A percentile compares a stretch with the other conserved stretches of the same genome.
Evolutionary conservation across 2,888 invertebrate genomes (phyloP).

Genomic region (Blomia tropicalis): DNA sequence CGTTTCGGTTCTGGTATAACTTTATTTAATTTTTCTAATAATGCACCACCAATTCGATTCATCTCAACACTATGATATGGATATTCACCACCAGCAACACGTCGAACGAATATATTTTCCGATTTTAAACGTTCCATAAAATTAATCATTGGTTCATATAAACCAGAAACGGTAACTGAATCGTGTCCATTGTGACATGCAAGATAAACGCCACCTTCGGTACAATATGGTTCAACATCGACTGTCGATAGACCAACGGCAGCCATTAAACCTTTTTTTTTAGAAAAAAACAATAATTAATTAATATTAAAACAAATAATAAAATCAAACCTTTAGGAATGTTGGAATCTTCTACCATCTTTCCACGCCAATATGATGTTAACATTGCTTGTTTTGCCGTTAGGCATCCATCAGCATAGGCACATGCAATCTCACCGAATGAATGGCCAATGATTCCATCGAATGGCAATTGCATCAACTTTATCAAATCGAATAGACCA

Average conservation of each 20-base stretch:
- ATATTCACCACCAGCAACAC: conserved; percentile 7
- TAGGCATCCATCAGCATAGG: conserved; percentile 42
- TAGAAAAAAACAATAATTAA: background rate
- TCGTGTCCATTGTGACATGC: conserved; percentile 90
- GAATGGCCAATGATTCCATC: conserved; percentile 42
- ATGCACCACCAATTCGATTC: conserved; percentile 61
- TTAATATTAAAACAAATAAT: conserved; percentile 21
- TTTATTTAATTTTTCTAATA: conserved; percentile 56
- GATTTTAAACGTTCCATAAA: conserved; percentile 26
- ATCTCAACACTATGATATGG: conserved; percentile 83
- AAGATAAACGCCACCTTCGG: conserved; percentile 53
- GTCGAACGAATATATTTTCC: conserved; percentile 32
- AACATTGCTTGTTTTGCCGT: conserved; percentile 39
- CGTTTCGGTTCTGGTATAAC: conserved; percentile 62
- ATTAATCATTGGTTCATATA: conserved; percentile 30
- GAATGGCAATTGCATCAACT: conserved; percentile 36
- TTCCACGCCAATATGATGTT: background rate
- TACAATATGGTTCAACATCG: conserved; percentile 51
- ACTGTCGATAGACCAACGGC: conserved; percentile 79
- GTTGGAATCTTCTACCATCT: background rate
- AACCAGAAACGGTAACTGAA: conserved; percentile 81
- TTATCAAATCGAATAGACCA: conserved; percentile 23
- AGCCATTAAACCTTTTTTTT: conserved; percentile 61
- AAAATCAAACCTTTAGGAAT: background rate
- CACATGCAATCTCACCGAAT: conserved; percentile 43